Evolutionary conservation across 2,888 invertebrate species (phyloP), one percentile per base, ranked within the genome.

Genomic region (Pomacea canaliculata): DNA sequence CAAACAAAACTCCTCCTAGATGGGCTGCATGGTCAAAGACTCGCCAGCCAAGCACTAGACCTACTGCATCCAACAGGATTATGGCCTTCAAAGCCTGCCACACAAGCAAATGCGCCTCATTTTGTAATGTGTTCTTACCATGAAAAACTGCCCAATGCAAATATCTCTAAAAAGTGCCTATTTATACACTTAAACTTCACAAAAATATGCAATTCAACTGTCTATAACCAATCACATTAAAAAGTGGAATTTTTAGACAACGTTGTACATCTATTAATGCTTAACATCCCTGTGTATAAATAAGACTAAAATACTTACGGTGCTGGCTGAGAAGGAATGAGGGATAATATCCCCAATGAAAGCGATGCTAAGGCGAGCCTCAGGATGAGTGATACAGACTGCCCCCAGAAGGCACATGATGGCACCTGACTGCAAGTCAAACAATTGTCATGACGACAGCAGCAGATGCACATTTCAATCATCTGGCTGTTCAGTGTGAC

Each of bases 21-120:
- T 99, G 99, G n/a, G 97, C 98, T 1, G 98, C 98, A 91, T 99
- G 99, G 91, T 99, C 99, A 88, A 99, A 96, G 85, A 96, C 93
- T 89, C 94, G 94, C 97, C 98, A 99, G 66, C 96, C 94, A 78
- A 96, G 90, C 12, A 97, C 75, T 66, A 97, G 93, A 49, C 99
- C 98, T 48, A 94, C 93, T 37, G 94, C 90, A 90, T 99, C 99
- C 76, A 99, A 91, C 16, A 94, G 93, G 91, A 99, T 94, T 74
- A 98, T 93, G 23, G 94, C 94, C 92, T 96, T 96, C 79, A 98
- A 93, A 67, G 95, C 97, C 96, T 96, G 90, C 76, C 91, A 92
- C 5, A 73, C 46, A 56, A 37, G 46, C 8, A 19, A 5, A 27
- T 8, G 19, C 67, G 8, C 46, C 16, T 16, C 16, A 67, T 37